Evolutionary conservation across 2,888 invertebrate species (phyloP), one percentile per base, ranked within the genome.

Genomic region (Dendrolimus houi): DNA sequence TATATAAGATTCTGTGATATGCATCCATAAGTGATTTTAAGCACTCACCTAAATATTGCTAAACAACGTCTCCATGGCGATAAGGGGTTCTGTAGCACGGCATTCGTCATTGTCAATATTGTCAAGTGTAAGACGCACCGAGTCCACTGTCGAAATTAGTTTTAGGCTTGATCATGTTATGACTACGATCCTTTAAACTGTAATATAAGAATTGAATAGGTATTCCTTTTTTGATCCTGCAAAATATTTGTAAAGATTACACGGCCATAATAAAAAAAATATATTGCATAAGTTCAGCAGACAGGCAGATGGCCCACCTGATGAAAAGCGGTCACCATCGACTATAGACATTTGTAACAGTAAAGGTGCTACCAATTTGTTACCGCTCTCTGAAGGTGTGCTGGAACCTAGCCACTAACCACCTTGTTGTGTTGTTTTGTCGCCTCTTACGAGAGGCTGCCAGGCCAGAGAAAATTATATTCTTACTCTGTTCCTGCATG

Each of bases 111-210:
- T n/a, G 12, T 41, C 17, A 56, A 63, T 56, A 7, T 58, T n/a
- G n/a, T n/a, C n/a, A 12, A 9, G 9, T 54, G 7, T 57, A 59
- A 42, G 63, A 60, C 12, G 55, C 58, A 42, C 52, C 52, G 9
- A 64, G 54, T 1, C 61, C 64, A 29, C 52, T 55, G 9, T 52
- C 13, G 7, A 58, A 55, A 1, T 54, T 55, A 9, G 55, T 59
- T 2, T 57, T 57, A 1, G 6, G 17, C 3, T 42, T 29, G n/a
- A 56, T 53, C 0, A 54, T 9, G 14, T 42, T 52, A 12, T n/a
- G 9, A 9, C 52, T 57, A 0, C 65, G 54, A 17, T 58, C 59
- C 52, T 63, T 63, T 7, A 68, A 55, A 10, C 68, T 68, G 53
- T 41, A 61, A 64, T 14, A 47, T 41, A 29, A 47, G 8, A 54